A percentile compares a stretch with the other conserved stretches of the same genome.
Evolutionary conservation across 1,140 invertebrate genomes (phyloP).

Genomic region (Ostrea denselamellosa): DNA sequence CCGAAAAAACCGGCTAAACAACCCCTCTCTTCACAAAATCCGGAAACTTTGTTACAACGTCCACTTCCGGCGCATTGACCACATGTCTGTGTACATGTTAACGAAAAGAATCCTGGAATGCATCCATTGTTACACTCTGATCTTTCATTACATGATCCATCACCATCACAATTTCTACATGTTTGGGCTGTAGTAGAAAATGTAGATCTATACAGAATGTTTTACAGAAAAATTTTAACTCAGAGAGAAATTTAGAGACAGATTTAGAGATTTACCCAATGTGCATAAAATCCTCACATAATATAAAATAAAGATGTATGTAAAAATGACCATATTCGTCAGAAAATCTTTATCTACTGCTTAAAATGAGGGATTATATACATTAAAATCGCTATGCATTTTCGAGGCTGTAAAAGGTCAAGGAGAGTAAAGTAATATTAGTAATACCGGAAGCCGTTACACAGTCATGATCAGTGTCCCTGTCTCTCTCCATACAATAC

Average conservation of each 20-base stretch:
- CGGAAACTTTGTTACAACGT: not conserved
- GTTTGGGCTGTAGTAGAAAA: not conserved
- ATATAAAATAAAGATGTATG: not conserved
- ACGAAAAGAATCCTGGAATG: not conserved
- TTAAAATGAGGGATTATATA: too few relatives aligned
- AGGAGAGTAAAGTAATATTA: too few relatives aligned
- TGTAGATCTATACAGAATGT: not conserved
- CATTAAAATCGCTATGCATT: too few relatives aligned
- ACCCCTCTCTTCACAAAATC: not conserved
- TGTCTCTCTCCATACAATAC: too few relatives aligned
- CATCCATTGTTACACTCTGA: constrained; percentile 5
- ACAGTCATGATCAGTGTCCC: too few relatives aligned
- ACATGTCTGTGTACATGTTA: not conserved
- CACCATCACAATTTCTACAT: constrained; percentile 1
- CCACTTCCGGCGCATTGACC: constrained; percentile 10
- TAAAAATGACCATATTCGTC: too few relatives aligned
- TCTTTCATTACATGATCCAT: not conserved
- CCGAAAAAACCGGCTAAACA: not conserved
- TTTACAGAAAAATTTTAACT: too few relatives aligned
- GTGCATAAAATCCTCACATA: not conserved
- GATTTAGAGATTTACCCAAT: not conserved
- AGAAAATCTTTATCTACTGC: too few relatives aligned
- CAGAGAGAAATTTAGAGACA: too few relatives aligned
- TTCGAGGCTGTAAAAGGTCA: too few relatives aligned
- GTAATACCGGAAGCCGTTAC: too few relatives aligned